These are phyloP conservation scores for Bradysia coprophila DNA, from an alignment of 1,140 invertebrate genomes.

Conservation along the genomic window DNA sequence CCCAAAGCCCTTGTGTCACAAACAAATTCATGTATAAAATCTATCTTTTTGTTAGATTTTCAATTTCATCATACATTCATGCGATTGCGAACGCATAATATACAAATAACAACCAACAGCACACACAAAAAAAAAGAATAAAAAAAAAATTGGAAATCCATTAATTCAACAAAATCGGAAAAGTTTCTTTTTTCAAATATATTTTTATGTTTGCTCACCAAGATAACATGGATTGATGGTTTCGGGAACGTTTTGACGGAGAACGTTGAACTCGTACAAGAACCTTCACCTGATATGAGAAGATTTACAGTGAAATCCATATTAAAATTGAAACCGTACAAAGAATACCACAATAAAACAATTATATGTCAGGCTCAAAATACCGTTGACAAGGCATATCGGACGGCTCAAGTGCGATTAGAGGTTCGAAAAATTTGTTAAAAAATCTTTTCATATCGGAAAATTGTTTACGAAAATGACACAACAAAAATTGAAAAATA, in stretches of 20 bases:
- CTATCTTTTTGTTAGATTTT: too few relatives aligned
- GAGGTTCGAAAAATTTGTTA: conserved; percentile 27
- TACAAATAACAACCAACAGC: too few relatives aligned
- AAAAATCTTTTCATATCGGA: background rate
- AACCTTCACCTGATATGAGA: conserved; percentile 40
- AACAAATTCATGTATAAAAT: too few relatives aligned
- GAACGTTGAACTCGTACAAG: conserved; percentile 37
- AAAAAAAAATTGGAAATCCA: too few relatives aligned
- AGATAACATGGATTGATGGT: conserved; percentile 68
- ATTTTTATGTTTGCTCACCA: conserved; percentile 3
- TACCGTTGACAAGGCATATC: conserved; percentile 43
- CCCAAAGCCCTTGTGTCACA: too few relatives aligned
- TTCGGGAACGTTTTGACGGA: conserved; percentile 40
- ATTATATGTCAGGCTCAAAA: conserved; percentile 65
- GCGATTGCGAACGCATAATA: too few relatives aligned
- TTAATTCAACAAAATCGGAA: background rate
- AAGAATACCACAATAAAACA: conserved; percentile 57
- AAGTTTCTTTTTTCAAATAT: too few relatives aligned
- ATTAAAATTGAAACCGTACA: conserved; percentile 50
- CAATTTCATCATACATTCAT: too few relatives aligned
- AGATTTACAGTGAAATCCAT: conserved; percentile 48
- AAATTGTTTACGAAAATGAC: background rate
- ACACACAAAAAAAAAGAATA: too few relatives aligned
- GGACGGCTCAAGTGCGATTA: conserved; percentile 40
- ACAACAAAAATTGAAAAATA: background rate